Percentiles rank a stretch among this genome's conserved stretches.
Conservation (phyloP, 2,797 vertebrate genomes). For the Microctenopoma lineatum region DNA sequence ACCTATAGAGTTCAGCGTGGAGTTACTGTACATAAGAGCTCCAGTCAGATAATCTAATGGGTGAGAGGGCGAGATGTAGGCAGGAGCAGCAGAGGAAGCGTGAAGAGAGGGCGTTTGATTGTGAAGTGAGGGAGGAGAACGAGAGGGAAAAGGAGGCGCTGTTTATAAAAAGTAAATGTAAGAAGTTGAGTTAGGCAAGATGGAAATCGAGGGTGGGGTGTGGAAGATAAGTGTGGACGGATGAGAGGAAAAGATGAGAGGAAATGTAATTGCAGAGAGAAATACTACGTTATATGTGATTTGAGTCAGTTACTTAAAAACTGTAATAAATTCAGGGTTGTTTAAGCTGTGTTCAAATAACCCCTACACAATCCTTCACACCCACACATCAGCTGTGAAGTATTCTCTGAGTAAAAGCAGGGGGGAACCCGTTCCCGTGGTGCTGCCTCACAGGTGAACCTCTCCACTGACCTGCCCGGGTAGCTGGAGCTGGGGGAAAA, state of each 20-base stretch:
- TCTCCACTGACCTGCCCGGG: background rate
- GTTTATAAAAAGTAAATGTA: conserved; percentile 40
- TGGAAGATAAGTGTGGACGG: background rate
- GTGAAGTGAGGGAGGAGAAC: conserved; percentile 54
- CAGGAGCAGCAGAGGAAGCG: conserved; percentile 44
- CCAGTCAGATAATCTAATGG: conserved; percentile 51
- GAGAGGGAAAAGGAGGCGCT: conserved; percentile 47
- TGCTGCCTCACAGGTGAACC: background rate
- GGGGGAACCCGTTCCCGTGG: background rate
- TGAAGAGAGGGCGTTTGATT: conserved; percentile 43
- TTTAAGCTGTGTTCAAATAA: background rate
- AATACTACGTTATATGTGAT: background rate
- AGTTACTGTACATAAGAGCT: conserved; percentile 49
- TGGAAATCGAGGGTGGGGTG: conserved; percentile 11
- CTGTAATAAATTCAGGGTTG: background rate
- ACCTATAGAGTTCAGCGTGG: conserved; percentile 46
- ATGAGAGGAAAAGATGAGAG: background rate
- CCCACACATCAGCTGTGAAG: background rate
- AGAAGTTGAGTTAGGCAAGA: conserved; percentile 33
- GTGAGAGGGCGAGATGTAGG: conserved; percentile 43
- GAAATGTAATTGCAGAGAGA: background rate
- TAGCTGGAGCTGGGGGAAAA: background rate
- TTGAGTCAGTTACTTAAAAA: background rate
- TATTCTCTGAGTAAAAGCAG: background rate
- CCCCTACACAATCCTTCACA: too few relatives aligned